Percentiles rank a stretch among this genome's conserved stretches.
These are phyloP conservation scores for Slavum lentiscoides DNA, from an alignment of 2,888 invertebrate genomes.

Conservation along the genomic window DNA sequence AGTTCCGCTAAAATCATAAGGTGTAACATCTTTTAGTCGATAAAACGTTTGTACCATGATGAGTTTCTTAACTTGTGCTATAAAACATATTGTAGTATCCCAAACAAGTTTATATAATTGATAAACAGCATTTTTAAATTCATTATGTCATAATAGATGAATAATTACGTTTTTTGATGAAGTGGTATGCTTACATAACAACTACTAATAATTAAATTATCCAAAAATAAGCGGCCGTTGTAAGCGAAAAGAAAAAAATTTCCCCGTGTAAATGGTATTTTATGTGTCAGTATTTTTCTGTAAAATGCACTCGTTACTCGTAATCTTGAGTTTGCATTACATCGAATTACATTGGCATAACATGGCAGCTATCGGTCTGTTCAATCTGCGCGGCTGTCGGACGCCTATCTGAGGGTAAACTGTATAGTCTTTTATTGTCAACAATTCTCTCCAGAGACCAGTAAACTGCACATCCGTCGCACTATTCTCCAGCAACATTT, in stretches of 20 bases:
- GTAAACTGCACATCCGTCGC: conserved; percentile 1
- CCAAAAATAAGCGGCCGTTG: no score
- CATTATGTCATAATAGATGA: no score
- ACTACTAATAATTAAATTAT: no score
- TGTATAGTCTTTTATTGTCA: conserved; percentile 3
- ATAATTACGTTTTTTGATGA: no score
- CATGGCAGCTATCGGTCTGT: background rate
- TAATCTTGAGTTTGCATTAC: background rate
- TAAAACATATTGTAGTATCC: background rate
- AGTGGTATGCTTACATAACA: no score
- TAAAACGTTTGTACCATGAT: background rate
- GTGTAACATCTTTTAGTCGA: background rate
- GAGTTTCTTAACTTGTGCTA: background rate
- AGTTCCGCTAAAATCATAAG: conserved; percentile 3
- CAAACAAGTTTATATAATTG: no score
- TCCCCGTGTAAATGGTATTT: background rate
- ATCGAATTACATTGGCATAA: conserved; percentile 6
- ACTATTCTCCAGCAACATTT: conserved; percentile 4
- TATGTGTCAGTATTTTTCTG: background rate
- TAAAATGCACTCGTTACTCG: background rate
- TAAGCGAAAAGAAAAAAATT: background rate
- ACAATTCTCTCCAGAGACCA: conserved; percentile 34
- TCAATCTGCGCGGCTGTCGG: background rate
- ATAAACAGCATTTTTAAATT: no score
- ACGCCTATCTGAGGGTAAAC: background rate